Evolutionary conservation across 2,888 invertebrate species (phyloP).

Genomic region (Creontiades dilutus): DNA sequence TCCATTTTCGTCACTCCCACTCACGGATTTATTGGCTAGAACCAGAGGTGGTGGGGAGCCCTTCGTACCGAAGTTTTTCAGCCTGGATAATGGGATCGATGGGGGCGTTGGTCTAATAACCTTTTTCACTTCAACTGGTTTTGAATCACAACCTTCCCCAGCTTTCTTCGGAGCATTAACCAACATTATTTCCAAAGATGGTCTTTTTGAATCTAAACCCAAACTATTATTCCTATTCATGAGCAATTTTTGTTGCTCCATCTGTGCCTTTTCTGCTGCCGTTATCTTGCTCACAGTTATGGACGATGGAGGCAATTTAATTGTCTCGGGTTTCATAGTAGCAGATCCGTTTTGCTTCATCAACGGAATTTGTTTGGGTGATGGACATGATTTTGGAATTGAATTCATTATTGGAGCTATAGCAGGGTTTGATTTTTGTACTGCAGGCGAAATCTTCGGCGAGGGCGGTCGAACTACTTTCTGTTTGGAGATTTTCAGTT

Average conservation of each 20-base stretch:
- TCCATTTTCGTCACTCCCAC: constrained; percentile 79
- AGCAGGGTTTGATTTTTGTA: neutral
- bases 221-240: constrained; percentile 76
- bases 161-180: constrained; percentile 76
- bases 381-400: constrained; percentile 22
- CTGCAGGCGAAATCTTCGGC: constrained; percentile 44
- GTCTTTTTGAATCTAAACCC: constrained; percentile 76
- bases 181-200: constrained; percentile 77
- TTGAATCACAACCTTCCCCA: constrained; percentile 35
- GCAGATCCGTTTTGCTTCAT: constrained; percentile 69
- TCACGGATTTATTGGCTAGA: constrained; percentile 30
- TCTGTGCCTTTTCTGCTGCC: constrained; percentile 76
- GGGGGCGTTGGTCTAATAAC: constrained; percentile 80
- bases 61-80: constrained; percentile 77
- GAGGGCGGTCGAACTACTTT: constrained; percentile 74
- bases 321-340: constrained; percentile 62
- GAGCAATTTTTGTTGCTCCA: constrained; percentile 76
- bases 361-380: constrained; percentile 59
- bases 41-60: constrained; percentile 71
- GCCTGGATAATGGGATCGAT: constrained; percentile 80
- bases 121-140: constrained; percentile 72
- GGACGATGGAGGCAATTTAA: constrained; percentile 77
- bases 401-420: constrained; percentile 3
- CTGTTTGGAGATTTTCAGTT: constrained; percentile 79
- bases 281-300: constrained; percentile 78